Conservation (phyloP, 2,113 vertebrate genomes). For the Gobius niger region DNA sequence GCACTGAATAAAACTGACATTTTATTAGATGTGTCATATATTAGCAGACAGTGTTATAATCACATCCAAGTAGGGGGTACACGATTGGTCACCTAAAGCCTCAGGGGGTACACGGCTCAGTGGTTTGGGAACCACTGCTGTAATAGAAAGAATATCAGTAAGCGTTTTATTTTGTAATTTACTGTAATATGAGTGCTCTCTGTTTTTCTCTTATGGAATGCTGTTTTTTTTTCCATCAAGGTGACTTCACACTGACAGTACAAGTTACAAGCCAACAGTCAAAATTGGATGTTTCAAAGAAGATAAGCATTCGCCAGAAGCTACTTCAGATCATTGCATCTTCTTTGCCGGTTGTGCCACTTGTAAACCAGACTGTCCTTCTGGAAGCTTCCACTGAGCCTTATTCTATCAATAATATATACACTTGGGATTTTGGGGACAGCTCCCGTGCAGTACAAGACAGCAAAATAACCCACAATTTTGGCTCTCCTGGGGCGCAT, state of each 20-base stretch:
- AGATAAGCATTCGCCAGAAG: conserved; percentile 53
- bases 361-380: conserved; percentile 47
- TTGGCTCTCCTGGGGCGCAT: conserved; percentile 59
- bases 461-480: conserved; percentile 46
- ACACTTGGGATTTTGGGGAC: conserved; percentile 75
- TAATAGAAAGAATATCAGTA: too few species aligned
- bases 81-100: too few species aligned
- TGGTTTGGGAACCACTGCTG: too few species aligned
- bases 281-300: conserved; percentile 23
- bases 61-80: too few species aligned
- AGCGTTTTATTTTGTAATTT: too few species aligned
- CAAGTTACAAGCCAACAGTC: conserved; percentile 63
- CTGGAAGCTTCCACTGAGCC: conserved; percentile 66
- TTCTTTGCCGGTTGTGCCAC: conserved; percentile 29
- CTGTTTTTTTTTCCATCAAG: conserved; percentile 55
- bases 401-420: conserved; percentile 42
- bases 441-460: conserved; percentile 46
- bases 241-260: conserved; percentile 68
- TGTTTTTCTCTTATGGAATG: too few species aligned
- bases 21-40: too few species aligned
- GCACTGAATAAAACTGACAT: too few species aligned
- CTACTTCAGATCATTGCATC: conserved; percentile 62
- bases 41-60: too few species aligned
- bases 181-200: too few species aligned
- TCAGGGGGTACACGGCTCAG: too few species aligned